These are phyloP conservation scores for Mantis religiosa DNA, from an alignment of 2,888 invertebrate species.

Conservation along the genomic window DNA sequence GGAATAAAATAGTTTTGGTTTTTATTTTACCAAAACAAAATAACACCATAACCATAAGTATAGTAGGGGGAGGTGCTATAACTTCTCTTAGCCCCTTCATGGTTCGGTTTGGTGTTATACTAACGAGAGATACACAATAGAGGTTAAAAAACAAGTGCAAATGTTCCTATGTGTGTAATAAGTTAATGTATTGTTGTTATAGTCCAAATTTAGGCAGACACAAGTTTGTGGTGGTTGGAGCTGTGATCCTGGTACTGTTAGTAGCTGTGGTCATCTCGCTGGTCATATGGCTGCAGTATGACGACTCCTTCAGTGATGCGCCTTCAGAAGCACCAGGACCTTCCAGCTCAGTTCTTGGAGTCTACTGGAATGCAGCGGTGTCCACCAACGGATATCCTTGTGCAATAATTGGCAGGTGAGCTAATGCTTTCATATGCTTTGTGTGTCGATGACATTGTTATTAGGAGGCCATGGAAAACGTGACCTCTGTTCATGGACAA, in stretches of 20 bases:
- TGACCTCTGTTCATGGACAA: too few relatives aligned
- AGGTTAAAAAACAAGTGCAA: too few relatives aligned
- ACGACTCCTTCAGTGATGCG: not conserved
- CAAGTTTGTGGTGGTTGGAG: not conserved
- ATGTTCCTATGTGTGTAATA: too few relatives aligned
- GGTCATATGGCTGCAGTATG: not conserved
- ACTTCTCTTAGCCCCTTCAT: too few relatives aligned
- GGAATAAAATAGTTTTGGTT: too few relatives aligned
- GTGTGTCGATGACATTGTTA: not conserved
- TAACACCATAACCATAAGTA: too few relatives aligned
- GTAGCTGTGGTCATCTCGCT: not conserved
- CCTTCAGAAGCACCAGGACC: conserved; percentile 18
- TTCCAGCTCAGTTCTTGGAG: conserved; percentile 30
- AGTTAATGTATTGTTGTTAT: not conserved
- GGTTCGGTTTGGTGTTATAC: too few relatives aligned
- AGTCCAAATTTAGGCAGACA: not conserved
- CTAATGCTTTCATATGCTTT: conserved; percentile 14
- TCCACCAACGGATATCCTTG: conserved; percentile 72
- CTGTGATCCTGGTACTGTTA: not conserved
- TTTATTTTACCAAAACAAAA: too few relatives aligned
- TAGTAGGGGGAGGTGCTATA: too few relatives aligned
- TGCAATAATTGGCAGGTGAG: conserved; percentile 64
- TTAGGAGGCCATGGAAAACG: too few relatives aligned
- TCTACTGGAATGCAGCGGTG: conserved; percentile 53
- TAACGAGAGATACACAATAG: too few relatives aligned